Conservation (phyloP, 2,888 invertebrate species). For the Pogonocherus hispidulus region DNA sequence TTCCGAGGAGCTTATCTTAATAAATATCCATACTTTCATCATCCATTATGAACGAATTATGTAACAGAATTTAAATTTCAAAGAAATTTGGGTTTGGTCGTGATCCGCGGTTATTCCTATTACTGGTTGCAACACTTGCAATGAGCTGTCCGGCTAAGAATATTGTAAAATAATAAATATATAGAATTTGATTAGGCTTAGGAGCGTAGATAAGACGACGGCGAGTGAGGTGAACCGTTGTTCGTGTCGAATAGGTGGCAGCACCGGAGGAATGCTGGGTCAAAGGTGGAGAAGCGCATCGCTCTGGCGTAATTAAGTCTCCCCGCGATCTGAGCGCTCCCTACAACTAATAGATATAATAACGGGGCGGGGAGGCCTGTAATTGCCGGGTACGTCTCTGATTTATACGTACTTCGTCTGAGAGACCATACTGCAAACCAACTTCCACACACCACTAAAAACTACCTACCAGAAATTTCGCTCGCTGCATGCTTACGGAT, state of each 20-base stretch:
- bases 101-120: not conserved
- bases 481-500: slow-evolving; percentile 18
- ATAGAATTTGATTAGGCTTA: slow-evolving; percentile 25
- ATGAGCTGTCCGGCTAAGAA: slow-evolving; percentile 3
- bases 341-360: slow-evolving; percentile 70
- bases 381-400: slow-evolving; percentile 68
- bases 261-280: slow-evolving; percentile 65
- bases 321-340: slow-evolving; percentile 67
- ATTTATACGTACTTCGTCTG: slow-evolving; percentile 62
- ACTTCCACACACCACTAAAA: slow-evolving; percentile 48
- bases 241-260: slow-evolving; percentile 66
- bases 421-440: slow-evolving; percentile 43
- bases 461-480: slow-evolving; percentile 46
- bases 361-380: slow-evolving; percentile 68
- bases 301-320: slow-evolving; percentile 68
- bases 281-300: slow-evolving; percentile 67
- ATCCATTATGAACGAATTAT: too few species aligned
- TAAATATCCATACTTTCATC: too few species aligned
- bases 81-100: slow-evolving; percentile 22
- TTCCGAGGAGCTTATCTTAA: too few species aligned
- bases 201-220: slow-evolving; percentile 37
- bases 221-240: slow-evolving; percentile 46
- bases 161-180: slow-evolving; percentile 27
- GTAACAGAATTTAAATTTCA: too few species aligned
- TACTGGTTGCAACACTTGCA: slow-evolving; percentile 15